phyloP scores from a whole-genome alignment of 2,113 vertebrate genomes.

The Gavia stellata region DNA sequence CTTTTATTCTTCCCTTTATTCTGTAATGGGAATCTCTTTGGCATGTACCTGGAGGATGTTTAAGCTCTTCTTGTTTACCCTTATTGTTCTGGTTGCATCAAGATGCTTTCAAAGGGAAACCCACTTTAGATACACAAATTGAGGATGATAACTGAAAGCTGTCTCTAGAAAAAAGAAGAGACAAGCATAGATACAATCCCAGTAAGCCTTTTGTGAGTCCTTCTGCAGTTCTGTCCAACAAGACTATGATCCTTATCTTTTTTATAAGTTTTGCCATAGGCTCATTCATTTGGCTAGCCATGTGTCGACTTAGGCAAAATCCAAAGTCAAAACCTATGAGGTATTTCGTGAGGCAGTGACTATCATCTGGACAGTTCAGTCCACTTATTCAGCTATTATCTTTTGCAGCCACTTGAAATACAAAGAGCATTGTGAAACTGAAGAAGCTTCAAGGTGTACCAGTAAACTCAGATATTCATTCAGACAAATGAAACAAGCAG shows the following conservation, averaged over 20 bases:
- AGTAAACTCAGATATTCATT: background rate
- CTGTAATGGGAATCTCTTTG: background rate
- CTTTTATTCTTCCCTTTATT: background rate
- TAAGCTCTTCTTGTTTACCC: background rate
- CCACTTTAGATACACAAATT: background rate
- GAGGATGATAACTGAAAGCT: background rate
- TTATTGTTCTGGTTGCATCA: background rate
- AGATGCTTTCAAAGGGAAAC: background rate
- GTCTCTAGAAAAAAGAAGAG: background rate
- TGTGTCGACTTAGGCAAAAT: background rate
- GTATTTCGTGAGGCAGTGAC: background rate
- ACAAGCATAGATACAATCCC: background rate
- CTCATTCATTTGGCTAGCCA: background rate
- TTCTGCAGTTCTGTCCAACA: background rate
- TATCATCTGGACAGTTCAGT: background rate
- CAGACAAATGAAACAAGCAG: background rate
- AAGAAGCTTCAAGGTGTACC: background rate
- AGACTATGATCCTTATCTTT: background rate
- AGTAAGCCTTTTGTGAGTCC: background rate
- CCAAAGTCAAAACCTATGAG: background rate
- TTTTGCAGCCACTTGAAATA: background rate
- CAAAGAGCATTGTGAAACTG: background rate
- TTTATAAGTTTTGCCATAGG: background rate
- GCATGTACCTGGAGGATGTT: background rate
- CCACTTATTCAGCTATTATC: background rate